Conservation (phyloP, 2,113 vertebrate genomes). For the Xenopus borealis region DNA sequence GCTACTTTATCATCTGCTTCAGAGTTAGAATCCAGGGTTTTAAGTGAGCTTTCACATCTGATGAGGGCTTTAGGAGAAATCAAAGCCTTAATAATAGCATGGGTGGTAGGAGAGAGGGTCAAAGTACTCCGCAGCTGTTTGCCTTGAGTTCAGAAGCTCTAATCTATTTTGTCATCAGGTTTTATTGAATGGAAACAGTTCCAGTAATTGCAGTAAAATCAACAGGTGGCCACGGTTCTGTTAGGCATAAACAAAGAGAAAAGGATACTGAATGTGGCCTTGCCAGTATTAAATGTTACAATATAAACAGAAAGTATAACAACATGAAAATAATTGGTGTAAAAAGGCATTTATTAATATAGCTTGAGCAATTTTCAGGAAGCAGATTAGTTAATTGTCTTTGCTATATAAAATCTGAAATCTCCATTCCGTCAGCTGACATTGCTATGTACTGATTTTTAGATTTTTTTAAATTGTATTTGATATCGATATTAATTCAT, state of each 20-base stretch:
- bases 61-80: constrained; percentile 11
- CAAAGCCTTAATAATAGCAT: constrained; percentile 15
- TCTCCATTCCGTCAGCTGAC: no score
- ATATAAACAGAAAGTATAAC: no score
- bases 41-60: not conserved
- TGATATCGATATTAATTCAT: no score
- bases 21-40: not conserved
- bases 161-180: constrained; percentile 26
- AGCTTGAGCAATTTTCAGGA: no score
- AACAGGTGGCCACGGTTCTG: constrained; percentile 33
- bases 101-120: constrained; percentile 7
- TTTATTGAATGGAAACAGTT: constrained; percentile 21
- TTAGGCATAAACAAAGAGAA: not conserved
- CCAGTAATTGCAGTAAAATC: constrained; percentile 24
- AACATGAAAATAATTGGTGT: no score
- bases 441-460: no score
- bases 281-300: no score
- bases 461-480: no score
- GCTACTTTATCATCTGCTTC: not conserved
- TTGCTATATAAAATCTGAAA: no score
- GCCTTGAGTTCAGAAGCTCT: constrained; percentile 20
- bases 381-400: no score
- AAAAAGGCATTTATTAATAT: no score
- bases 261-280: no score
- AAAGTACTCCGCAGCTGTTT: constrained; percentile 14